phyloP scores from a whole-genome alignment of 2,797 vertebrate genomes.

The Schizothorax lantsangensis region DNA sequence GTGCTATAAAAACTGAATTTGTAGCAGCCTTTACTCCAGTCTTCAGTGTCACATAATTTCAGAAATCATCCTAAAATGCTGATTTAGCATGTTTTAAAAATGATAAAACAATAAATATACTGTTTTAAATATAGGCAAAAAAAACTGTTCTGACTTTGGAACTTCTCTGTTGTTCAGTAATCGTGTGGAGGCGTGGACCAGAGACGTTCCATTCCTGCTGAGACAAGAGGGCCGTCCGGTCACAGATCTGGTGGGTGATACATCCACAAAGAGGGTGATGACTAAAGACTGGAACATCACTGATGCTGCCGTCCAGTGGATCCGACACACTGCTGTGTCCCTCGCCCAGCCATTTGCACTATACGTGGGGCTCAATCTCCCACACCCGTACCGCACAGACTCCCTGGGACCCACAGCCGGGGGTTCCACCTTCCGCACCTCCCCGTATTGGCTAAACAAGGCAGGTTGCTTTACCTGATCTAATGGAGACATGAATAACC shows the following conservation, averaged over 20 bases:
- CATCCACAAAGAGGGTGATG: constrained; percentile 83
- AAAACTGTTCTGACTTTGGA: background rate
- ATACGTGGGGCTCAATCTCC: constrained; percentile 94
- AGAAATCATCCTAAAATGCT: background rate
- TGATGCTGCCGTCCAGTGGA: constrained; percentile 85
- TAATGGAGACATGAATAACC: background rate
- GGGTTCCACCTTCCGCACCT: constrained; percentile 92
- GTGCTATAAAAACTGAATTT: background rate
- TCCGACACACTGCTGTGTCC: constrained; percentile 77
- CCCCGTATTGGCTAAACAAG: constrained; percentile 92
- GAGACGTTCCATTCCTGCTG: constrained; percentile 89
- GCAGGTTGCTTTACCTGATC: constrained; percentile 67
- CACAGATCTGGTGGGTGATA: constrained; percentile 81
- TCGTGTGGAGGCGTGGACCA: constrained; percentile 96
- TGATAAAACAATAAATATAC: background rate
- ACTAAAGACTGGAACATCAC: constrained; percentile 86
- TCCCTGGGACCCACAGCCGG: constrained; percentile 89
- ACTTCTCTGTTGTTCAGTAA: constrained; percentile 78
- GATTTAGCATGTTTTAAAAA: background rate
- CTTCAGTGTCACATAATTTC: background rate
- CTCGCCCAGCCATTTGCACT: constrained; percentile 86
- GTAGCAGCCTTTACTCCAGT: background rate
- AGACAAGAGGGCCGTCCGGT: constrained; percentile 91
- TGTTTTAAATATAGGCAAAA: background rate
- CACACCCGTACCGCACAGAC: constrained; percentile 91